phyloP scores from a whole-genome alignment of 2,888 invertebrate species.

The Pyrgus malvae region DNA sequence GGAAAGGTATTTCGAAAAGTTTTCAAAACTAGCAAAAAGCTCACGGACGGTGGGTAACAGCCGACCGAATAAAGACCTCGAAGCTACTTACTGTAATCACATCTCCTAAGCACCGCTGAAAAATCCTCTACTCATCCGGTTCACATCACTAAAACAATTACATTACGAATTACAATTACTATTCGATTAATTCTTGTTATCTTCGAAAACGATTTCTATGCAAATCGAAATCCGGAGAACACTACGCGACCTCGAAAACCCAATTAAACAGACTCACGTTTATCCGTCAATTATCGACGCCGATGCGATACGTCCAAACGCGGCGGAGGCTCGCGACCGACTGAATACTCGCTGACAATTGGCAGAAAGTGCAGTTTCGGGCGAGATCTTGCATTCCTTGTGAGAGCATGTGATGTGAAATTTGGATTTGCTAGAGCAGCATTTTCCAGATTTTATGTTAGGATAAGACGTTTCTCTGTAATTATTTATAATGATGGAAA shows the following conservation, averaged over 20 bases:
- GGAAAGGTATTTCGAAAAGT: no score
- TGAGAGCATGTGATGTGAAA: no score
- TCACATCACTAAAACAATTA: constrained; percentile 23
- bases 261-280: constrained; percentile 27
- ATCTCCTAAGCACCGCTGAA: constrained; percentile 11
- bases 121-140: constrained; percentile 10
- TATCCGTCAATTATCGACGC: constrained; percentile 25
- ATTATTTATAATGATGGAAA: no score
- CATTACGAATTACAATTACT: constrained; percentile 10
- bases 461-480: no score
- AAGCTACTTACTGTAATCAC: constrained; percentile 3
- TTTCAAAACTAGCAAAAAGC: no score
- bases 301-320: constrained; percentile 4
- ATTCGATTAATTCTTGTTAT: constrained; percentile 19
- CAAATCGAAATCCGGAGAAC: constrained; percentile 22
- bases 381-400: background rate
- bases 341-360: constrained; percentile 15
- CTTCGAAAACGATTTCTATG: constrained; percentile 25
- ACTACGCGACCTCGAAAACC: constrained; percentile 22
- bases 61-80: no score
- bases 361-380: constrained; percentile 15
- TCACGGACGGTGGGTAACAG: no score
- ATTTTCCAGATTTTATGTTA: no score
- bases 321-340: constrained; percentile 14
- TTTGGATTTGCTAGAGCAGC: no score